A percentile compares a stretch with the other conserved stretches of the same genome.
These are phyloP conservation scores for Crioceris asparagi DNA, from an alignment of 2,888 invertebrate genomes.

Conservation along the genomic window DNA sequence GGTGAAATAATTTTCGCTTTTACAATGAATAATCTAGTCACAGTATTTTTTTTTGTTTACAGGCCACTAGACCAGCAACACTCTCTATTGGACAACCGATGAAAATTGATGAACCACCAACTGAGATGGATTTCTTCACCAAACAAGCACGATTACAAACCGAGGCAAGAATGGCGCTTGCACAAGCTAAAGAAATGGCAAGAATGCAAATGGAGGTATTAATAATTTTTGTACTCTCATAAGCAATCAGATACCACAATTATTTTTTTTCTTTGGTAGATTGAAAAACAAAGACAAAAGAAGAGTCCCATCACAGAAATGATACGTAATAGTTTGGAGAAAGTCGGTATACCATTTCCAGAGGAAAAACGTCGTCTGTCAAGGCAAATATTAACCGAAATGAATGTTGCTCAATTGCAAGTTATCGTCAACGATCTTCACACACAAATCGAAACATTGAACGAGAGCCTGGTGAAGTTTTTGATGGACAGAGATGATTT, in stretches of 20 bases:
- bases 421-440: constrained; percentile 91
- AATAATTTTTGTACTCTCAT: too few relatives aligned
- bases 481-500: constrained; percentile 89
- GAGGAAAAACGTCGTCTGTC: constrained; percentile 74
- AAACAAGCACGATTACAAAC: constrained; percentile 74
- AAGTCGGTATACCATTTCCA: constrained; percentile 74
- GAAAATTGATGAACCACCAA: constrained; percentile 37
- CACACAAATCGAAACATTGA: constrained; percentile 84
- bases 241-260: constrained; percentile 6
- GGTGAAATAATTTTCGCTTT: too few relatives aligned
- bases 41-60: neutral
- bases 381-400: constrained; percentile 76
- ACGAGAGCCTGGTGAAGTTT: constrained; percentile 80
- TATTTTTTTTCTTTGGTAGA: constrained; percentile 28
- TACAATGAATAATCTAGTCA: too few relatives aligned
- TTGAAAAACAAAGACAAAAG: constrained; percentile 56
- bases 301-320: constrained; percentile 80
- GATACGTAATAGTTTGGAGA: constrained; percentile 66
- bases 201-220: constrained; percentile 87
- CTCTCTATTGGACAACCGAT: constrained; percentile 39
- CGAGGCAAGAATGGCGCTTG: constrained; percentile 77
- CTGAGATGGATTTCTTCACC: constrained; percentile 70
- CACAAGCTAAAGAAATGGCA: constrained; percentile 86
- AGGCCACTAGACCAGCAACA: constrained; percentile 30
- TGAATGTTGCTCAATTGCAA: constrained; percentile 89